Base-by-base conservation (phyloP, 2,113 vertebrate genomes). In the Strigops habroptila region DNA sequence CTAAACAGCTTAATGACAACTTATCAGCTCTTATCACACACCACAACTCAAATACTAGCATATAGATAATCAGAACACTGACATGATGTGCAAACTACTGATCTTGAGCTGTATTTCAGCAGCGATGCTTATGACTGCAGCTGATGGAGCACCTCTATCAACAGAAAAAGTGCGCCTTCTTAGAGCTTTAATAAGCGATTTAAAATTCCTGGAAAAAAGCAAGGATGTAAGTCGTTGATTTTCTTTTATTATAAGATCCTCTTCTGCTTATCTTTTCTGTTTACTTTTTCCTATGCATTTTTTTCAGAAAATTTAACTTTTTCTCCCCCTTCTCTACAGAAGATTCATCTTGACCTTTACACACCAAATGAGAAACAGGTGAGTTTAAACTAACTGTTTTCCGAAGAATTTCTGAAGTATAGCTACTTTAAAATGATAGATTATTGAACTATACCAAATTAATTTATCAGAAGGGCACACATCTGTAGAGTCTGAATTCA, bases 41-140 rank as follows among this genome's bases (percentile, higher is more conserved):
- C 48, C 64, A 67, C 88, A 90, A 88, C 95, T 81, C 74, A 52
- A 93, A 88, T 87, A 88, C 11, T 44, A 48, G 35, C 90, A 86
- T 13, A 64, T 24, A 94, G 95, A 89, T 39, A 94, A 95, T 51
- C 88, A 93, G 89, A 78, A 89, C 81, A 86, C 93, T 82, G 96
- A 69, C 91, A 94, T 3, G 6, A 98, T 98, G 98, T 76, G 88
- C 96, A 97, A 92, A 88, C 63, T 81, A 53, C 91, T 96, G 41
- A 65, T 97, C 81, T 82, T 97, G 62, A 82, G 92, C 90, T 97
- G 93, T 44, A 59, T 97, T 23, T 94, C 94, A 62, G 94, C 92
- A 65, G 82, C 96, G 24, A 52, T 93, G 35, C 86, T 98, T 51
- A 70, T 69, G 53, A 86, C 80, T 25, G 14, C 96, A 16, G 80